phyloP scores from a whole-genome alignment of 2,888 invertebrate species.

The Cotesia congregata region DNA sequence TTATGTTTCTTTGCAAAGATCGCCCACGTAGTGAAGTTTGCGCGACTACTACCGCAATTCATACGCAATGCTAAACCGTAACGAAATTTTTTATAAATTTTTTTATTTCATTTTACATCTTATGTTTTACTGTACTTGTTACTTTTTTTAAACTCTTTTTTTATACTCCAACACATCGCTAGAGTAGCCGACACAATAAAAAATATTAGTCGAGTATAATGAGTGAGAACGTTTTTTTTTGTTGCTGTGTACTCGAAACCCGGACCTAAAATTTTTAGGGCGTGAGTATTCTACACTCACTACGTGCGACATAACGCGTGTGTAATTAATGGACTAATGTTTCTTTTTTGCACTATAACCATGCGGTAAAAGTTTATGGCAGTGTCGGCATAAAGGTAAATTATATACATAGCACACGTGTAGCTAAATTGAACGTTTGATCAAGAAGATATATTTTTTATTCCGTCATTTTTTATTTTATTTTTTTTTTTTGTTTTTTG shows the following conservation, averaged over 20 bases:
- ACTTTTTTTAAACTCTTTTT: conserved; percentile 3
- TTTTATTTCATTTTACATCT: neutral
- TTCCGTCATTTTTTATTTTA: neutral
- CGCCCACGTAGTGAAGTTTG: neutral
- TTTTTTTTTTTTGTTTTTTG: neutral
- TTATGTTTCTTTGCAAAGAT: neutral
- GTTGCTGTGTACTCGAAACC: conserved; percentile 10
- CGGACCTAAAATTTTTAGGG: conserved; percentile 7
- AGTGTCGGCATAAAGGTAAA: conserved; percentile 2
- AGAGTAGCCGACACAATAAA: conserved; percentile 8
- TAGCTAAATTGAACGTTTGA: conserved; percentile 8
- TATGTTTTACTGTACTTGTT: conserved; percentile 8
- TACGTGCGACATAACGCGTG: conserved; percentile 17
- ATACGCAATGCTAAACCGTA: conserved; percentile 6
- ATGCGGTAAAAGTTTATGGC: conserved; percentile 11
- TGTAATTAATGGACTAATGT: conserved; percentile 12
- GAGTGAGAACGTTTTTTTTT: conserved; percentile 15
- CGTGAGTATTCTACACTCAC: neutral
- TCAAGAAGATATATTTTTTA: neutral
- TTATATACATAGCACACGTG: neutral
- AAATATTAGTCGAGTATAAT: conserved; percentile 26
- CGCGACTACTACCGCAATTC: conserved; percentile 3
- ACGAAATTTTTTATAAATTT: neutral
- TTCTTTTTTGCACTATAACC: conserved; percentile 3
- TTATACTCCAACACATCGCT: neutral